A percentile compares a stretch with the other conserved stretches of the same genome.
These are phyloP conservation scores for Augiades crinisus DNA, from an alignment of 2,888 invertebrate species.

Conservation along the genomic window DNA sequence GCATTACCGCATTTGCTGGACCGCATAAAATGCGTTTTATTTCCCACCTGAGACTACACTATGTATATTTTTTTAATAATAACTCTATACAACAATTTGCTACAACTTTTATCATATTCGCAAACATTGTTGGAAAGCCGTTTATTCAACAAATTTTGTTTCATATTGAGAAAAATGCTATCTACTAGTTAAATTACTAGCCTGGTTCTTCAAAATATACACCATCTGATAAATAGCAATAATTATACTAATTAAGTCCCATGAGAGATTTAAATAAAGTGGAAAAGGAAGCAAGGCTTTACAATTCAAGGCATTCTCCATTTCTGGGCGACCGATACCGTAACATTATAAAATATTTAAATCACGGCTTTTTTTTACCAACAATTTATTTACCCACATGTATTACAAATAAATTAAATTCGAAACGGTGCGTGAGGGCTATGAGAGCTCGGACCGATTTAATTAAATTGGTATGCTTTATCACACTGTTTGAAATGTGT, in stretches of 20 bases:
- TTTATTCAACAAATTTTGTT: conserved; percentile 9
- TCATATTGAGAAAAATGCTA: conserved; percentile 13
- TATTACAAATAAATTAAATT: conserved; percentile 26
- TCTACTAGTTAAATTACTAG: no score
- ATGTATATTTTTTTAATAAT: conserved; percentile 9
- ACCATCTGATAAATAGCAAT: no score
- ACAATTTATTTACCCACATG: conserved; percentile 18
- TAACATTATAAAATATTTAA: no score
- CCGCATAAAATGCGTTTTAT: conserved; percentile 17
- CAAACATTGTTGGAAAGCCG: conserved; percentile 15
- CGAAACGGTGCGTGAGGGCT: conserved; percentile 22
- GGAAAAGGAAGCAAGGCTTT: no score
- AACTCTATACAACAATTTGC: conserved; percentile 8
- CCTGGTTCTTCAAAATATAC: no score
- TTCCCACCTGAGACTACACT: conserved; percentile 6
- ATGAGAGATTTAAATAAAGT: no score
- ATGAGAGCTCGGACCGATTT: conserved; percentile 20
- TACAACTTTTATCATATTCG: conserved; percentile 14
- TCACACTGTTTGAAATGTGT: conserved; percentile 21
- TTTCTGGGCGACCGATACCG: no score
- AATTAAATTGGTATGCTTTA: conserved; percentile 24
- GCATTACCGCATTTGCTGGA: neutral
- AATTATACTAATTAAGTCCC: no score
- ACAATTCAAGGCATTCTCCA: no score
- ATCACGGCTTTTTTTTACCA: no score